A percentile compares a stretch with the other conserved stretches of the same genome.
Evolutionary conservation across 2,888 invertebrate species (phyloP).

Genomic region (Sesia bembeciformis): DNA sequence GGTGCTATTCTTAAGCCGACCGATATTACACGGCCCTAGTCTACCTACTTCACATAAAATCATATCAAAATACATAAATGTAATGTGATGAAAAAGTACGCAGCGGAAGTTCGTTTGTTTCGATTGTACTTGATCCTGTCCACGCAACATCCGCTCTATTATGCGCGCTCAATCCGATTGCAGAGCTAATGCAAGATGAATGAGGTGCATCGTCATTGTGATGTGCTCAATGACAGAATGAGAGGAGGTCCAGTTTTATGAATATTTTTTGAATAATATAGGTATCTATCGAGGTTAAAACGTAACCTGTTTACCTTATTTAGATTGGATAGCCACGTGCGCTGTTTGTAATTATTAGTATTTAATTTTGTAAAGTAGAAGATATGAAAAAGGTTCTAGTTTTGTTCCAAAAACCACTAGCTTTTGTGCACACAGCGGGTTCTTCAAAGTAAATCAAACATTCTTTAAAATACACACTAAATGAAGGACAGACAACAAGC

Average conservation of each 20-base stretch:
- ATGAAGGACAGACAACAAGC: conserved; percentile 51
- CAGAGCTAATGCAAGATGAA: conserved; percentile 13
- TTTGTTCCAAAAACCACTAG: conserved; percentile 10
- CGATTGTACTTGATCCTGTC: conserved; percentile 35
- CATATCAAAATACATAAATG: too few relatives aligned
- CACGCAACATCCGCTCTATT: conserved; percentile 57
- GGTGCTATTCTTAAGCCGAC: too few relatives aligned
- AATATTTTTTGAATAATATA: too few relatives aligned
- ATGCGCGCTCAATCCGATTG: conserved; percentile 32
- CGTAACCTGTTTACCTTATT: too few relatives aligned
- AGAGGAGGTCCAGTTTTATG: too few relatives aligned
- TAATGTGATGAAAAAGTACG: conserved; percentile 3
- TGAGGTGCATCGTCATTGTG: neutral
- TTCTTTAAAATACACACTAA: conserved; percentile 36
- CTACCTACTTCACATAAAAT: too few relatives aligned
- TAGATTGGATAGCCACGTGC: too few relatives aligned
- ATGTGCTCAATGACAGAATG: neutral
- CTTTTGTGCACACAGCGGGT: conserved; percentile 43
- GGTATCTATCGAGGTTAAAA: too few relatives aligned
- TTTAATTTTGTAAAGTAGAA: neutral
- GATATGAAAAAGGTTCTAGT: neutral
- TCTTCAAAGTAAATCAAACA: conserved; percentile 53
- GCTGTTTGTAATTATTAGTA: too few relatives aligned
- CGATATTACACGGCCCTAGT: too few relatives aligned
- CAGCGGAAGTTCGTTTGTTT: conserved; percentile 48